A percentile compares a stretch with the other conserved stretches of the same genome.
Evolutionary conservation across 30 jellyfish, hydroid and myxozoan species (phyloP).

Genomic region (Aurelia sp.): DNA sequence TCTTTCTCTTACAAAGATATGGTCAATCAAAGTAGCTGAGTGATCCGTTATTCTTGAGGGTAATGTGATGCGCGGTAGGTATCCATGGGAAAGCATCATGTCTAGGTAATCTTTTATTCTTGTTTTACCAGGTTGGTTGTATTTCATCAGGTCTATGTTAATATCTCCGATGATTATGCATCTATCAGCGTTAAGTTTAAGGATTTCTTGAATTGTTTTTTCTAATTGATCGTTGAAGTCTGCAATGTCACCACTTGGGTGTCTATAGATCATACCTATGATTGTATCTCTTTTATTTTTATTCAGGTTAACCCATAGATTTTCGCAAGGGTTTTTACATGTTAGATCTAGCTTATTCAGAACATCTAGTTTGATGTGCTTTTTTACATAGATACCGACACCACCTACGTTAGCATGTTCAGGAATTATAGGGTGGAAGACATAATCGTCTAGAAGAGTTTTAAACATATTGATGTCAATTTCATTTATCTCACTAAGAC

Average conservation of each 20-base stretch:
- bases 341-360: not conserved
- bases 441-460: not conserved
- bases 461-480: not conserved
- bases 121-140: slow-evolving; percentile 7
- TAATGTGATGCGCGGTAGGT: slow-evolving; percentile 12
- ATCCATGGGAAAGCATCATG: slow-evolving; percentile 3
- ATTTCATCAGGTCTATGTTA: slow-evolving; percentile 1
- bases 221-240: too few relatives aligned
- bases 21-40: slow-evolving; percentile 21
- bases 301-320: not conserved
- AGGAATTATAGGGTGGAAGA: not conserved
- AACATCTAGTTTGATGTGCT: not conserved
- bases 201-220: too few relatives aligned
- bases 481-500: not conserved
- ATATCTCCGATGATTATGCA: slow-evolving; percentile 3
- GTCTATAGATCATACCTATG: not conserved
- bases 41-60: not conserved
- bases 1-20: slow-evolving; percentile 2
- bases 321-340: slow-evolving; percentile 6
- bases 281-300: not conserved
- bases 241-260: not conserved
- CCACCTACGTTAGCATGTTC: slow-evolving; percentile 6
- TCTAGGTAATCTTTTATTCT: slow-evolving; percentile 8
- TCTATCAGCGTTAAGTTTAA: not conserved
- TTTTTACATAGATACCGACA: slow-evolving; percentile 18